Base-by-base conservation (phyloP, 2,888 invertebrate genomes). In the Omphaloscelis lunosa region DNA sequence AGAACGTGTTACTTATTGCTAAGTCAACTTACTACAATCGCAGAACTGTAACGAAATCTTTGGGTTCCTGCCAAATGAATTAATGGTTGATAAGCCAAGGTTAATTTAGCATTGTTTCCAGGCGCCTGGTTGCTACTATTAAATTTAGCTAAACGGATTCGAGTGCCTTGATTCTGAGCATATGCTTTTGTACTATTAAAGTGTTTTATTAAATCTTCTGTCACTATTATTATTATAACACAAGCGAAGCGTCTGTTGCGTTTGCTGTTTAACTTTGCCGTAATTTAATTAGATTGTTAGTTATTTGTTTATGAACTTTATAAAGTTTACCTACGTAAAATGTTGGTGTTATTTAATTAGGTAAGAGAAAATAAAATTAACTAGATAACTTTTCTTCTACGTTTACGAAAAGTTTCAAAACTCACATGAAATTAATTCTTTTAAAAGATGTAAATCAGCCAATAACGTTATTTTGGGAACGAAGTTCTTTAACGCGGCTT, bases 31-130 rank as follows among this genome's bases (percentile, higher is more conserved):
- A 75, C 85, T 75, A 72, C 86, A 84, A 89, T 86, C 85, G 84
- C 78, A 75, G 74, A 80, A 86, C 79, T 85, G 82, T 87, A 85
- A 87, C 86, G 84, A 88, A 89, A 88, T 90, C 89, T 90, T 94
- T 95, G 95, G 94, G 84, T 45, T 76, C 12, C 53, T 76, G 94
- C 95, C 94, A 95, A 95, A 94, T 94, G 90, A 93, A 93, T 92
- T 91, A 94, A 93, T 92, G 91, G 91, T 91, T 94, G 94, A 94
- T 95, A 94, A 94, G 92, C 91, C 88, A 90, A 91, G 93, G 94
- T 93, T 94, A 94, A 94, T 93, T 93, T 91, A 89, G 92, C 92
- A 91, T 93, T 92, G 92, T 93, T 91, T 88, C 88, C 80, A 86
- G 83, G 77, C 84, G 82, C 79, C 85, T 84, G 86, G 86, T 89